Conservation (phyloP, 2,888 invertebrate species). For the Vesta saturnalis region DNA sequence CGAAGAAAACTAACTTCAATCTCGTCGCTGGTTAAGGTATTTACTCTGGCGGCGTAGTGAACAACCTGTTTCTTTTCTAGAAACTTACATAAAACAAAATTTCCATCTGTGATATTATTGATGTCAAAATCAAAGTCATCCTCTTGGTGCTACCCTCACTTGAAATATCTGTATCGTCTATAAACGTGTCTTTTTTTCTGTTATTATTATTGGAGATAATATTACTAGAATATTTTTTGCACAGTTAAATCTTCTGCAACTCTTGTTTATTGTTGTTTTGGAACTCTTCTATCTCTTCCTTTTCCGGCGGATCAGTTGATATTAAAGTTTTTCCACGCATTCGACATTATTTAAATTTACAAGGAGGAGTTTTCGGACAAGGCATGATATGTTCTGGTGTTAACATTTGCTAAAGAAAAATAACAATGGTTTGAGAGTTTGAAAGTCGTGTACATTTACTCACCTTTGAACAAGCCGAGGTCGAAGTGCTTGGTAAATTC, state of each 20-base stretch:
- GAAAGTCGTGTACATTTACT: neutral
- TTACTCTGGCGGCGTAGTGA: neutral
- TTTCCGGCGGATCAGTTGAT: neutral
- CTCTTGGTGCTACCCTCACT: neutral
- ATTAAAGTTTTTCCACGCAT: neutral
- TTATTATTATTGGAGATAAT: neutral
- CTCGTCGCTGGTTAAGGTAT: neutral
- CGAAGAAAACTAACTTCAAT: neutral
- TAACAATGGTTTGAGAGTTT: neutral
- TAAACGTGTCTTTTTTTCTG: neutral
- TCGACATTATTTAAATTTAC: neutral
- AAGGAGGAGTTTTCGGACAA: neutral
- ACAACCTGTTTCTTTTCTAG: neutral
- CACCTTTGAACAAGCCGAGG: neutral
- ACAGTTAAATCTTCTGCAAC: neutral
- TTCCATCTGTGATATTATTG: neutral
- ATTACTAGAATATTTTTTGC: neutral
- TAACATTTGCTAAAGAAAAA: neutral
- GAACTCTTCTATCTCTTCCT: neutral
- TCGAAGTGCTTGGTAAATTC: neutral
- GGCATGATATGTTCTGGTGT: neutral
- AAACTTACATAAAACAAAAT: neutral
- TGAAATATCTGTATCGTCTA: neutral
- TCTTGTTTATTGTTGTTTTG: neutral
- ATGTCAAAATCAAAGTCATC: neutral